Evolutionary conservation across 1,140 invertebrate genomes (phyloP), one percentile per base, ranked within the genome.

Genomic region (Drosophila biarmipes): DNA sequence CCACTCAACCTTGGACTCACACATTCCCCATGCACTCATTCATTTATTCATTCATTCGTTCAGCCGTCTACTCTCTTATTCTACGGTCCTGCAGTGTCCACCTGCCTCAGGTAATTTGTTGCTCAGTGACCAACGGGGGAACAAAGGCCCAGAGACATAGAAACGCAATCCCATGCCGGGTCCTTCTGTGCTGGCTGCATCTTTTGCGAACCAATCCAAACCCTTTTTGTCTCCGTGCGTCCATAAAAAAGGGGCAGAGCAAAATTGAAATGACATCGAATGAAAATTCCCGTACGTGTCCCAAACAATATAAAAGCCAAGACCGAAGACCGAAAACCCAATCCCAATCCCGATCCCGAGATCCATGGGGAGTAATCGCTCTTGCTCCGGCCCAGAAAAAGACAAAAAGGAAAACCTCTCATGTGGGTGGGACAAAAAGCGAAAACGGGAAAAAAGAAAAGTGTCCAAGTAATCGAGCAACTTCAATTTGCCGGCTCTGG

Each of bases 241-340:
- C 81, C 66, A 87, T 81, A 87, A 87, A 86, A 86, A 78, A 57
- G 6, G 57, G 49, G 59, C 67, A 72, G 58, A 82, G 84, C 63
- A 87, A 89, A 87, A 87, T 87, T 87, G 84, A 87, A 87, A 87
- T 77, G 84, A 80, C 84, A 87, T 89, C 71, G 81, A 87, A 87
- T 87, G 84, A 87, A 87, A 87, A 89, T 89, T 84, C 82, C 84
- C 85, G 57, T 82, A 86, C 82, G 82, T 87, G 82, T 73, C 57
- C 64, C 72, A 75, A 64, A 86, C 82, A 86, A 86, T 85, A 85
- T 85, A 85, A 69, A 63, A 67, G 63, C 63, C 59, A 67, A 67
- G 63, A 67, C 58, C 63, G 31, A 67, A 67, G 64, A 38, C 58
- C 63, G 57, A 49, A 49, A 42, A n/a, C 54, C 54, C 55, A 72